These are phyloP conservation scores for Sialia sialis DNA, from an alignment of 2,113 vertebrate genomes.

Conservation along the genomic window DNA sequence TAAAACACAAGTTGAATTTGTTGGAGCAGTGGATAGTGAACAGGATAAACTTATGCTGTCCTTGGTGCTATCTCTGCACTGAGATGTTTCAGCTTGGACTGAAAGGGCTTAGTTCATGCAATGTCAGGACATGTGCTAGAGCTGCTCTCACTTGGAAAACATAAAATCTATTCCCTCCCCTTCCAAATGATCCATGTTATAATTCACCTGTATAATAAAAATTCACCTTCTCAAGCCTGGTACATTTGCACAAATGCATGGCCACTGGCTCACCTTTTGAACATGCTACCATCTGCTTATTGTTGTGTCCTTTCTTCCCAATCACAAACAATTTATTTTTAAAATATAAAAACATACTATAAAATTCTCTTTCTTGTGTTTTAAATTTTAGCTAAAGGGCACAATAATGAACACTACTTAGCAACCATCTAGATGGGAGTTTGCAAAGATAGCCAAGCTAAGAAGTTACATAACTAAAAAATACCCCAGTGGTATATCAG, in stretches of 20 bases:
- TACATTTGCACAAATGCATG: not conserved
- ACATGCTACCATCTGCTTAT: not conserved
- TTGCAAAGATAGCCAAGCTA: not conserved
- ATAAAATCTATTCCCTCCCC: not conserved
- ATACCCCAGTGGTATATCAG: not conserved
- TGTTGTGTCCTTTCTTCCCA: not conserved
- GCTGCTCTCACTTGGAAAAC: not conserved
- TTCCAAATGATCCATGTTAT: not conserved
- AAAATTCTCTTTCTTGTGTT: not conserved
- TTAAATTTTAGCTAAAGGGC: not conserved
- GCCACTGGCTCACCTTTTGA: not conserved
- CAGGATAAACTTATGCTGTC: accelerated
- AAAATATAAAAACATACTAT: not conserved
- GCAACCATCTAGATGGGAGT: not conserved
- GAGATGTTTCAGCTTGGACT: not conserved
- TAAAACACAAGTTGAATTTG: not conserved
- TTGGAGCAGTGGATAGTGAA: not conserved
- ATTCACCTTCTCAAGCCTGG: not conserved
- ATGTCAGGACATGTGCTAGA: not conserved
- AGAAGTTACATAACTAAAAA: not conserved
- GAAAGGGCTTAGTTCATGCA: not conserved
- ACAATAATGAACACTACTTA: not conserved
- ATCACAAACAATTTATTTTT: accelerated
- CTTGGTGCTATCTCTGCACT: not conserved
- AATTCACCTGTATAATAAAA: not conserved